phyloP scores from a whole-genome alignment of 2,888 invertebrate genomes.

The Himalopsyche anomala region DNA sequence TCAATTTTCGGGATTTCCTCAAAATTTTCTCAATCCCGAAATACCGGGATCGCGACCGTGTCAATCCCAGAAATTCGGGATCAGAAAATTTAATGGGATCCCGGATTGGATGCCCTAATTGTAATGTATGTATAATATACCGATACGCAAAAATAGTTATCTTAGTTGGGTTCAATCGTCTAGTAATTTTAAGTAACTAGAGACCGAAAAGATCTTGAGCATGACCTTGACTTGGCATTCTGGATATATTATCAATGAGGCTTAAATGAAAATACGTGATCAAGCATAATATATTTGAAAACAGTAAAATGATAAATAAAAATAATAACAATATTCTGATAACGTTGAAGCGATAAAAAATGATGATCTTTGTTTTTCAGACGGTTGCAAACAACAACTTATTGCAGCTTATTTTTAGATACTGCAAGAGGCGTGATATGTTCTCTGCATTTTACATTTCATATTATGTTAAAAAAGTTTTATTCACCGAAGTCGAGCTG shows the following conservation, averaged over 20 bases:
- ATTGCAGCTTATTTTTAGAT: background rate
- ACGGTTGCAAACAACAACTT: background rate
- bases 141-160: too few species aligned
- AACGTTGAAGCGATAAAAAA: background rate
- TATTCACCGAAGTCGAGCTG: background rate
- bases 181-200: too few species aligned
- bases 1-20: too few species aligned
- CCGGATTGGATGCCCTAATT: too few species aligned
- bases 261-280: background rate
- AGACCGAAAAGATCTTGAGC: too few species aligned
- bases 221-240: too few species aligned
- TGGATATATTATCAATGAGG: background rate
- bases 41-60: too few species aligned
- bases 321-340: slow-evolving; percentile 10
- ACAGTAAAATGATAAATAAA: background rate
- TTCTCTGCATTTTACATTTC: background rate
- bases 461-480: background rate
- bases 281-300: background rate
- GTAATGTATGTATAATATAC: too few species aligned
- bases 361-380: background rate
- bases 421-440: background rate
- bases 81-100: too few species aligned
- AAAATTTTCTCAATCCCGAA: too few species aligned
- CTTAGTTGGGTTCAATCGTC: too few species aligned
- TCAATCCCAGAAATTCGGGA: too few species aligned